A percentile compares a stretch with the other conserved stretches of the same genome.
Conservation (phyloP, 2,888 invertebrate species). For the Carabus problematicus region DNA sequence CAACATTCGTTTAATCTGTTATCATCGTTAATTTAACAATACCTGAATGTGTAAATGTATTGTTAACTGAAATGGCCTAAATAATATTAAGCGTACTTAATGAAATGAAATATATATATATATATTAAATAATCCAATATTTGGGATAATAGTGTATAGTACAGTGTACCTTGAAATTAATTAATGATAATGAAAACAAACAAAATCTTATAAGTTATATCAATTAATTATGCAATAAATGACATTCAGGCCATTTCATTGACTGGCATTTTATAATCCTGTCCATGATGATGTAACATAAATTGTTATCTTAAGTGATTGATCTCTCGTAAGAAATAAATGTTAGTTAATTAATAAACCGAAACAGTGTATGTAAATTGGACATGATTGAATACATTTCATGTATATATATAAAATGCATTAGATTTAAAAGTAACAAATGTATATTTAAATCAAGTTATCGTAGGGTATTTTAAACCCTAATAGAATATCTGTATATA, state of each 20-base stretch:
- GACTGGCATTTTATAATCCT: slow-evolving; percentile 40
- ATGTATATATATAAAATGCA: slow-evolving; percentile 39
- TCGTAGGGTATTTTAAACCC: slow-evolving; percentile 24
- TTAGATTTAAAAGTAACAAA: slow-evolving; percentile 36
- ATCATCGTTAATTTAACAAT: too few relatives aligned
- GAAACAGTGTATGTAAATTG: slow-evolving; percentile 32
- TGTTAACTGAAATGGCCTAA: slow-evolving; percentile 40
- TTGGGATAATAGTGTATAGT: slow-evolving; percentile 36
- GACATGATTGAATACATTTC: slow-evolving; percentile 29
- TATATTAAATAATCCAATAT: slow-evolving; percentile 33
- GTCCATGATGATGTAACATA: slow-evolving; percentile 36
- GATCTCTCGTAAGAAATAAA: slow-evolving; percentile 38
- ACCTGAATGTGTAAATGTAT: slow-evolving; percentile 10
- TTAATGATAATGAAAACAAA: too few relatives aligned
- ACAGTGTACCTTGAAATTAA: slow-evolving; percentile 35
- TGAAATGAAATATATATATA: slow-evolving; percentile 18
- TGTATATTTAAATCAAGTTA: slow-evolving; percentile 27
- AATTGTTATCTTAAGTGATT: slow-evolving; percentile 35
- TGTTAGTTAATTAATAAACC: slow-evolving; percentile 24
- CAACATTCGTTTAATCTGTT: too few relatives aligned
- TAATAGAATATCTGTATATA: slow-evolving; percentile 39
- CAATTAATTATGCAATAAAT: slow-evolving; percentile 40
- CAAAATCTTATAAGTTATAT: slow-evolving; percentile 27
- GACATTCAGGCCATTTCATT: slow-evolving; percentile 40
- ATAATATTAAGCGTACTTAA: slow-evolving; percentile 30